Base-by-base conservation (phyloP, 1,140 invertebrate genomes). In the Scaptomyza graminum region DNA sequence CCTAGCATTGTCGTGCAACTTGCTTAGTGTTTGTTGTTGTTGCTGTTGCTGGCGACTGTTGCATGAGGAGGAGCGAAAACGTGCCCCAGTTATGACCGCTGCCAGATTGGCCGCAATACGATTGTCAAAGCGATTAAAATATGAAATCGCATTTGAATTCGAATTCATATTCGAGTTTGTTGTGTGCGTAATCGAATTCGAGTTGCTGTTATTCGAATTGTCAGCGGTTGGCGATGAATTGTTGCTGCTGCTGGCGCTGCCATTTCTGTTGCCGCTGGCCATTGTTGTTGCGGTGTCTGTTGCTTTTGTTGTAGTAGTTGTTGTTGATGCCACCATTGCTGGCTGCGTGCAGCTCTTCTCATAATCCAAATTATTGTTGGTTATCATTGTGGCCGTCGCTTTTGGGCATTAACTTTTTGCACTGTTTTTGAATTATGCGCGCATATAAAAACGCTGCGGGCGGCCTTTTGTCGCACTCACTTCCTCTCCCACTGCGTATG, bases 311-410 rank as follows among this genome's bases (percentile, higher is more conserved):
- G n/a, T n/a, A 39, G 63, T 28, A 5, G 39, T 16, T 61, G 56
- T 66, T n/a, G 55, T 34, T 55, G 54, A 56, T 44, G 43, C 43
- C 18, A 22, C 18, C 18, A 31, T 31, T 22, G 18, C 18, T 55
- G 57, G 57, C 43, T 25, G 11, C 37, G 39, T 37, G 60, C 81
- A 76, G 69, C 74, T 80, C 71, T 82, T 87, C 61, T 82, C 89
- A 69, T 90, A 90, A 83, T 90, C 84, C 80, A 90, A 90, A 89
- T 90, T 90, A 85, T 90, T 90, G 89, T 90, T 87, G 82, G 83
- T 90, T 80, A 90, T 90, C 89, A 90, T 90, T 82, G 84, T 70
- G 77, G 77, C 56, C 51, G 72, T 61, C 41, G 83, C 84, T 79
- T 83, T 67, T 72, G 83, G 79, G 83, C 83, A 88, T 88, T 89